These are phyloP conservation scores for Delia radicum DNA, from an alignment of 1,140 invertebrate species.

Conservation along the genomic window DNA sequence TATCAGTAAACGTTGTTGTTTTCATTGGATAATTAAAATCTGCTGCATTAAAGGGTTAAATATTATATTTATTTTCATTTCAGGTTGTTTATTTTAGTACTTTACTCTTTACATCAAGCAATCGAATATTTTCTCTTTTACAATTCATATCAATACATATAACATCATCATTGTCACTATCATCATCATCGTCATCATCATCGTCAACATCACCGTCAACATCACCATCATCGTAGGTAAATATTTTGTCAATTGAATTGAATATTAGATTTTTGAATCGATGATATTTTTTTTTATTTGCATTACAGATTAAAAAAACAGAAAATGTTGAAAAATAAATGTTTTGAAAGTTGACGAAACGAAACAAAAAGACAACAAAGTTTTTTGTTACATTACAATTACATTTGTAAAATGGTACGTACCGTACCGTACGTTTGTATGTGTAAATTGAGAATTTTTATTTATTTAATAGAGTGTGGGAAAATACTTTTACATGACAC, in stretches of 20 bases:
- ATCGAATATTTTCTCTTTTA: not conserved
- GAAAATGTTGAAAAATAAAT: not conserved
- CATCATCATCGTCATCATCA: not conserved
- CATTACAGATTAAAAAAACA: not conserved
- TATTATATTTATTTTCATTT: not conserved
- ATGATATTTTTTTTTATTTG: not conserved
- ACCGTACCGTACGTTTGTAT: not conserved
- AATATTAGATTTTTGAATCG: not conserved
- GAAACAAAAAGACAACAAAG: not conserved
- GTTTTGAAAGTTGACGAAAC: not conserved
- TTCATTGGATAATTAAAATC: too few species aligned
- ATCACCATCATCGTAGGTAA: not conserved
- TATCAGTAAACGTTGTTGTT: not conserved
- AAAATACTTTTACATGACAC: conserved; percentile 31
- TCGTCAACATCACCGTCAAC: too few species aligned
- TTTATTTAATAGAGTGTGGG: conserved; percentile 35
- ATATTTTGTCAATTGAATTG: not conserved
- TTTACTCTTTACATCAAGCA: too few species aligned
- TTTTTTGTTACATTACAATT: not conserved
- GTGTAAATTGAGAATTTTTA: not conserved
- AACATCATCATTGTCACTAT: too few species aligned
- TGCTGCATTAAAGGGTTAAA: too few species aligned
- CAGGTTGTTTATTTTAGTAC: not conserved
- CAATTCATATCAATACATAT: too few species aligned
- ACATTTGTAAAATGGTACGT: not conserved